Percentiles rank a stretch among this genome's conserved stretches.
Conservation (phyloP, 2,113 vertebrate genomes). For the Equus quagga region DNA sequence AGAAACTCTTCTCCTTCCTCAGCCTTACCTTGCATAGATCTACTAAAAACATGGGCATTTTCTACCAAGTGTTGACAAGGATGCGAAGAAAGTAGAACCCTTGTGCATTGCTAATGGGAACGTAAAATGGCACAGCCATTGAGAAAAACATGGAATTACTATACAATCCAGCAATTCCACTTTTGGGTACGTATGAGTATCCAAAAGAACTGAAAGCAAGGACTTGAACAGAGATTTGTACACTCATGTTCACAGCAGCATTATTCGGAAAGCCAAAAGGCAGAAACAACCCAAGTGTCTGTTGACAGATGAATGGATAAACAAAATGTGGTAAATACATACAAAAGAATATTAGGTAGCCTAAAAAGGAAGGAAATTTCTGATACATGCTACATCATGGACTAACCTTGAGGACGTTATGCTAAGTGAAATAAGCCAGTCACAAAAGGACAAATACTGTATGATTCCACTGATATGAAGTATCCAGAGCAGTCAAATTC, state of each 20-base stretch:
- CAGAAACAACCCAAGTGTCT: neutral
- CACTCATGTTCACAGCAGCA: neutral
- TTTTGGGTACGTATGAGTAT: neutral
- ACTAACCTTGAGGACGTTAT: neutral
- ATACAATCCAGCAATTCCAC: too few species aligned
- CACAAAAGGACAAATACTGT: neutral
- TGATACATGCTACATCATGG: neutral
- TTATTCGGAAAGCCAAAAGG: neutral
- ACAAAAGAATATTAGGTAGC: neutral
- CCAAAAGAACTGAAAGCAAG: neutral
- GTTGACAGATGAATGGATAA: neutral
- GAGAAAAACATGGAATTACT: neutral
- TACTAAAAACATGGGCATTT: neutral
- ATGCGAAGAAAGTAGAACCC: neutral
- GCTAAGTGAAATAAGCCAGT: neutral
- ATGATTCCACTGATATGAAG: neutral
- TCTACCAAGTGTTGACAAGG: neutral
- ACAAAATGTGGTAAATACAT: neutral
- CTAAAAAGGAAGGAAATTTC: neutral
- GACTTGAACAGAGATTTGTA: neutral
- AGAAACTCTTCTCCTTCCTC: neutral
- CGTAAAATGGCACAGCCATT: neutral
- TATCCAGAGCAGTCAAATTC: neutral
- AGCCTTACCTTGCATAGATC: neutral
- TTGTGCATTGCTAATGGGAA: neutral